phyloP scores from a whole-genome alignment of 2,888 invertebrate genomes.

The Criorhina ranunculi region DNA sequence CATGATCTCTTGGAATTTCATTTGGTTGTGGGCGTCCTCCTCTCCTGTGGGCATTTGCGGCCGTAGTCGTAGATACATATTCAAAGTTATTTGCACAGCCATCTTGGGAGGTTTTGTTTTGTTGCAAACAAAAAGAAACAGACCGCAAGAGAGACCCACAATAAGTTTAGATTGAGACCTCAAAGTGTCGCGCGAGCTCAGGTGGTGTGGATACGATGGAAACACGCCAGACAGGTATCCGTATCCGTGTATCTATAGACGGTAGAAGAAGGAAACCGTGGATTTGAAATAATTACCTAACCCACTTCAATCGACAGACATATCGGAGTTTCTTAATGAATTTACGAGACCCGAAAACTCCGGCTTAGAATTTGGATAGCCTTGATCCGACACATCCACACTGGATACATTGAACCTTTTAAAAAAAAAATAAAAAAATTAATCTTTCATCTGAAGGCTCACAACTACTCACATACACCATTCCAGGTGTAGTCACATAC shows the following conservation, averaged over 20 bases:
- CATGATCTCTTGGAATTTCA: conserved; percentile 36
- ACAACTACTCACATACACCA: too few relatives aligned
- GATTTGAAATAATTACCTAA: conserved; percentile 31
- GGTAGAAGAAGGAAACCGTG: conserved; percentile 28
- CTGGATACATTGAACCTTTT: conserved; percentile 25
- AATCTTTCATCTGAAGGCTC: conserved; percentile 63
- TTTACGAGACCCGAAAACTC: neutral
- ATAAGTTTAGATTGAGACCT: conserved; percentile 64
- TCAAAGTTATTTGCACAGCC: conserved; percentile 45
- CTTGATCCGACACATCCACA: conserved; percentile 27
- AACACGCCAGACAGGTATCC: conserved; percentile 37
- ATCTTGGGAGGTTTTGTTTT: conserved; percentile 56
- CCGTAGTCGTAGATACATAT: conserved; percentile 16
- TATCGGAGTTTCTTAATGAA: conserved; percentile 41
- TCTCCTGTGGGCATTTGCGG: conserved; percentile 42
- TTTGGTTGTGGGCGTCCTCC: conserved; percentile 63
- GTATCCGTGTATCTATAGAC: conserved; percentile 3
- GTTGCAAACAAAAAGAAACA: conserved; percentile 27
- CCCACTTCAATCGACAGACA: conserved; percentile 8
- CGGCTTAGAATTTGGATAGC: conserved; percentile 37
- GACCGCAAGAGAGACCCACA: conserved; percentile 12
- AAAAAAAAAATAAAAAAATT: conserved; percentile 35
- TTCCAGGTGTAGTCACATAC: conserved; percentile 38
- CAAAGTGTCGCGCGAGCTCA: conserved; percentile 67
- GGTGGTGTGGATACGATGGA: conserved; percentile 50